Evolutionary conservation across 2,797 vertebrate genomes (phyloP), one percentile per base, ranked within the genome.

Genomic region (Crocodylus rhombifer): DNA sequence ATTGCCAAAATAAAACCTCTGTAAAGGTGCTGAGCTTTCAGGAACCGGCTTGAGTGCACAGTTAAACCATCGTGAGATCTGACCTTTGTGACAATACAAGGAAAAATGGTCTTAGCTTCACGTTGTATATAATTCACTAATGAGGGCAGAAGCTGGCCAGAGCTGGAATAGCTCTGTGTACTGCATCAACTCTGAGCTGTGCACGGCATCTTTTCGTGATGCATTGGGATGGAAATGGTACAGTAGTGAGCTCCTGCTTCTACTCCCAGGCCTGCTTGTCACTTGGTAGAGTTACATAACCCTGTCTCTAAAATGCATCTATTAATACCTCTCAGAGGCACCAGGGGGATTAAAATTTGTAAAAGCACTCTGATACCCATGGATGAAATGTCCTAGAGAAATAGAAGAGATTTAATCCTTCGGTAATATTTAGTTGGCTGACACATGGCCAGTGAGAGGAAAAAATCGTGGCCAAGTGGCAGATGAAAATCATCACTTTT

Each of bases 401-500:
- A 51, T 51, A 81, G 79, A 77, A 86, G 81, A 30, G 90, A 91
- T 84, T 89, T 86, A 94, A 96, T 95, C 78, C 78, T 92, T 89
- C 81, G 36, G 93, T 93, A 90, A 89, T 95, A 96, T 91, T 96
- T 93, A 82, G 95, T 88, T 96, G 91, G 20, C 85, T 74, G 83
- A 69, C 77, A 30, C n/a, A 33, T 28, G n/a, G 1, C 77, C 84
- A 26, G 77, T 77, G 94, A 36, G 51, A 79, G 84, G 94, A 92
- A 83, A 85, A 89, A 95, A 95, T 81, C 12, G 30, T 84, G 74
- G 77, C 76, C 81, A 91, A 64, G 3, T 82, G 69, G 20, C 86
- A 92, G 42, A 84, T 90, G 81, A 75, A 96, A 96, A 94, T 88
- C 90, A 95, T 84, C 83, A 73, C 25, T 51, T 42, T 26, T 51